Evolutionary conservation across 1,140 invertebrate genomes (phyloP).

Genomic region (Neodiprion pinetum): DNA sequence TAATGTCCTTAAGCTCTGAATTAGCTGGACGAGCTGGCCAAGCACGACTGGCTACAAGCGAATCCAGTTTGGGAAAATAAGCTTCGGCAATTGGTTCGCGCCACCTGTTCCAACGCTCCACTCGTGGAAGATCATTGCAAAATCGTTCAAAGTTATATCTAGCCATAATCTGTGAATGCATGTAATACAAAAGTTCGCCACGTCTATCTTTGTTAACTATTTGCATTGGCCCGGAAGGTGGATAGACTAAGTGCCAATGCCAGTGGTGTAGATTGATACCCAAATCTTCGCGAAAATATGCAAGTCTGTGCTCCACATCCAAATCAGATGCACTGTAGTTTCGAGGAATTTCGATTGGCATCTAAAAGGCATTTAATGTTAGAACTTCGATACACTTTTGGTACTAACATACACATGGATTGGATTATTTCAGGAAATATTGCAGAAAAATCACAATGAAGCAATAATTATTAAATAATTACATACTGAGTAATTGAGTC

Average conservation of each 20-base stretch:
- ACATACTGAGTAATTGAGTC: too few species aligned
- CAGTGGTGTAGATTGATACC: slow-evolving; percentile 76
- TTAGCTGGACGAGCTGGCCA: slow-evolving; percentile 59
- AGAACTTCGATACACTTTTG: not conserved
- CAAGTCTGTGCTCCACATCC: slow-evolving; percentile 68
- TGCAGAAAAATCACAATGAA: not conserved
- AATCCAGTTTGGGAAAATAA: slow-evolving; percentile 47
- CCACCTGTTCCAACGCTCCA: slow-evolving; percentile 31
- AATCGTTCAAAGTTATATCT: slow-evolving; percentile 47
- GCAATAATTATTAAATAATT: not conserved
- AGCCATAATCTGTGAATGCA: slow-evolving; percentile 73
- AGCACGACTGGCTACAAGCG: slow-evolving; percentile 48
- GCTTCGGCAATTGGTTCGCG: slow-evolving; percentile 39
- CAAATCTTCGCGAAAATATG: slow-evolving; percentile 72
- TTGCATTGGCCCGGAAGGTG: slow-evolving; percentile 57
- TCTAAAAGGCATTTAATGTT: slow-evolving; percentile 28
- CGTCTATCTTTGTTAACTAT: slow-evolving; percentile 71
- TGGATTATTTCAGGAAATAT: not conserved
- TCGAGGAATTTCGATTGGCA: slow-evolving; percentile 68
- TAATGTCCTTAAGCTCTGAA: slow-evolving; percentile 30
- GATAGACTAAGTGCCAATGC: slow-evolving; percentile 79
- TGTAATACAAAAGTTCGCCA: slow-evolving; percentile 77
- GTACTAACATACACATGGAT: not conserved
- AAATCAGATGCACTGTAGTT: slow-evolving; percentile 73
- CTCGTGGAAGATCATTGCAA: slow-evolving; percentile 37